phyloP scores from a whole-genome alignment of 2,113 vertebrate species.

The Progne subis region DNA sequence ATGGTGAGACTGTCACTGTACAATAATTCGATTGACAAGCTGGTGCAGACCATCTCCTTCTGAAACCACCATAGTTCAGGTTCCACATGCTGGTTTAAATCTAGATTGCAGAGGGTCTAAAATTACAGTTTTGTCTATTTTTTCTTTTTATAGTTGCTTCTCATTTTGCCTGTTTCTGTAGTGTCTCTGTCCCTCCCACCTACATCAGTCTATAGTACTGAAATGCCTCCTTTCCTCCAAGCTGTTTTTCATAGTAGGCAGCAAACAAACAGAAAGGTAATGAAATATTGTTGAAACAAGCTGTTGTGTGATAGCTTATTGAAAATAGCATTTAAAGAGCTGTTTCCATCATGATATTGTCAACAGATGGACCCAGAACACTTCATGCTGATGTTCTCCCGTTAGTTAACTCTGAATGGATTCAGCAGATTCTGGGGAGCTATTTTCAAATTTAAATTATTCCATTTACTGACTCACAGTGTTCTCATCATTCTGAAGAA shows the following conservation, averaged over 20 bases:
- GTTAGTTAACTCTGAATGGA: constrained; percentile 69
- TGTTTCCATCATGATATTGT: constrained; percentile 72
- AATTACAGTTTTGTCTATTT: neutral
- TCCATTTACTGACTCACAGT: constrained; percentile 35
- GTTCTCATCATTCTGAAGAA: neutral
- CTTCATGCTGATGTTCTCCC: constrained; percentile 69
- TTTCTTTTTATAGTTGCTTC: constrained; percentile 4
- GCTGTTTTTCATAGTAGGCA: constrained; percentile 66
- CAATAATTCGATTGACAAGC: neutral
- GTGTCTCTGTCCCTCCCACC: constrained; percentile 23
- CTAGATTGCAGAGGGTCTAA: neutral
- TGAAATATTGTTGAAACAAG: constrained; percentile 76
- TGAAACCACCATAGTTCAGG: neutral
- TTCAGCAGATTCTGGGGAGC: constrained; percentile 37
- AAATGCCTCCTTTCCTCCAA: constrained; percentile 52
- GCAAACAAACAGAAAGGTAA: constrained; percentile 73
- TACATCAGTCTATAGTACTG: neutral
- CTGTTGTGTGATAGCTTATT: constrained; percentile 76
- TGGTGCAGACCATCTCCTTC: neutral
- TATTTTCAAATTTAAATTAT: constrained; percentile 48
- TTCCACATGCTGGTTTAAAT: neutral
- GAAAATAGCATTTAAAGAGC: constrained; percentile 75
- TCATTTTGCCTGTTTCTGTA: neutral
- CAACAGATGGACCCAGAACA: constrained; percentile 79
- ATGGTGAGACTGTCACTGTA: neutral